Conservation (phyloP, 2,113 vertebrate genomes). For the Poeciliopsis retropinna region DNA sequence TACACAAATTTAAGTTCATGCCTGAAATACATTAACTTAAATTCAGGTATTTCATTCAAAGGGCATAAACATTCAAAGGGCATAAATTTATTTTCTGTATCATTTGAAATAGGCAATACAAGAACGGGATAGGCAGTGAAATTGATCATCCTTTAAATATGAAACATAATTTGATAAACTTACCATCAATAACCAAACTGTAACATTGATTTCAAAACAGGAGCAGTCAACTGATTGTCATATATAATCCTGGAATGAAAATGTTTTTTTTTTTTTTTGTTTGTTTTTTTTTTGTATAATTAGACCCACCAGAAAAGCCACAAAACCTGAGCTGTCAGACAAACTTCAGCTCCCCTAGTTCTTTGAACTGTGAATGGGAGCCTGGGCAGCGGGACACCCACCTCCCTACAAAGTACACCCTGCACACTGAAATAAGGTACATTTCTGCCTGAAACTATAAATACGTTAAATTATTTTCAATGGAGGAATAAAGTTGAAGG, state of each 20-base stretch:
- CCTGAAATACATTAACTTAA: no score
- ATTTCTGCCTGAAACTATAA: background rate
- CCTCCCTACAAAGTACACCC: constrained; percentile 75
- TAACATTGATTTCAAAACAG: background rate
- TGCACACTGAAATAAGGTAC: constrained; percentile 74
- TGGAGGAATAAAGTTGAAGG: background rate
- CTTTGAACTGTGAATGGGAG: constrained; percentile 86
- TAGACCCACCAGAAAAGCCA: constrained; percentile 84
- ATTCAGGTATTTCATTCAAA: no score
- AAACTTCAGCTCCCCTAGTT: constrained; percentile 71
- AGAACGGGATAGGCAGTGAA: background rate
- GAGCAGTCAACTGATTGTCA: background rate
- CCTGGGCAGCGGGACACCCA: constrained; percentile 68
- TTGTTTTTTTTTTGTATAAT: constrained; percentile 3
- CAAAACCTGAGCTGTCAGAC: constrained; percentile 86
- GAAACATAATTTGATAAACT: background rate
- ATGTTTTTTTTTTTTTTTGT: no score
- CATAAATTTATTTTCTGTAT: background rate
- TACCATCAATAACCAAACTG: background rate
- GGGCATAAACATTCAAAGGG: background rate
- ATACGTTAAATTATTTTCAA: background rate
- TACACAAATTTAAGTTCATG: no score
- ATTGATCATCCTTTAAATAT: background rate
- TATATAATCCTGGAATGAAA: no score
- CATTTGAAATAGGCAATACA: background rate